Base-by-base conservation (phyloP, 2,113 vertebrate genomes). In the Campylomormyrus numenius region DNA sequence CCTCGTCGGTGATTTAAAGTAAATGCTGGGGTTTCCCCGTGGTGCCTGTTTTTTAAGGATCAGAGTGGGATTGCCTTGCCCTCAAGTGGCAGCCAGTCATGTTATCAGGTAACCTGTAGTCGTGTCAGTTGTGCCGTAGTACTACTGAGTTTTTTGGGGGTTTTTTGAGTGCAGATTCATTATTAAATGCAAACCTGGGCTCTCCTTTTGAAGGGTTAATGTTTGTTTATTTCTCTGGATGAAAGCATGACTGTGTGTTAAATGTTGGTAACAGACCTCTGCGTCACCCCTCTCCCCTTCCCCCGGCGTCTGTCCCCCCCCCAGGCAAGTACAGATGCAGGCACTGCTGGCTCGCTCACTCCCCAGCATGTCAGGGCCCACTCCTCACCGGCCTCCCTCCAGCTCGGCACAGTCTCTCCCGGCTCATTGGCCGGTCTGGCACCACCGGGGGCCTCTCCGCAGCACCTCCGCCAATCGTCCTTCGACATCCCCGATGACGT, bases 401-500 rank as follows among this genome's bases (percentile, higher is more conserved):
- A 98, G 95, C 92, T 98, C 92, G 97, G 97, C 49, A 96, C 97
- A 0, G 96, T 98, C 46, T 96, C 97, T 89, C 96, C 97, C 0
- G 97, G 97, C 92, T 94, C 96, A 0, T 93, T 98, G 92, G 93
- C 95, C 3, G 96, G 97, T 91, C 95, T 98, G 91, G 92, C 95
- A 91, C 95, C 96, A 0, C 94, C 97, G 53, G 94, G 95, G 9
- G 50, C 97, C 52, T 94, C 97, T 7, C 93, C 97, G 48, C 97
- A 98, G 11, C 98, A 99, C 92, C 97, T 98, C 87, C 97, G 98
- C n/a, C 98, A 99, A 93, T 97, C 98, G n/a, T 99, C 98, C 0
- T 99, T 97, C 91, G 98, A 99, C 94, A 98, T 99, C 90, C 97
- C 98, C 0, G 98, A 99, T 35, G 98, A 99, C 17, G 94, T 99